These are phyloP conservation scores for Conopomorpha cramerella DNA, from an alignment of 1,140 invertebrate genomes.

Conservation along the genomic window DNA sequence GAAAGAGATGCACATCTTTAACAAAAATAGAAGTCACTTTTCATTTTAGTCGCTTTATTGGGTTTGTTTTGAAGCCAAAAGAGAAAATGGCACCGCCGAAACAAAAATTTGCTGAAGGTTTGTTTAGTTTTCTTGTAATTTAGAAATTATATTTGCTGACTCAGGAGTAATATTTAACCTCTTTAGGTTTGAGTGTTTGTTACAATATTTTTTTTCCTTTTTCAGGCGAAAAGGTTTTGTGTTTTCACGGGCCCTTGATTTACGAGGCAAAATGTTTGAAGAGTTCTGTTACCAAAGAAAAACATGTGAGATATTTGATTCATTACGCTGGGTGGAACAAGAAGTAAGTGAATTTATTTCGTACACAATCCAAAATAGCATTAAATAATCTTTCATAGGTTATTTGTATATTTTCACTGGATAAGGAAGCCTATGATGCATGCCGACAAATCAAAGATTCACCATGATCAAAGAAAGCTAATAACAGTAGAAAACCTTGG, in stretches of 20 bases:
- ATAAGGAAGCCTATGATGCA: no score
- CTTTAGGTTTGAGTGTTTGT: background rate
- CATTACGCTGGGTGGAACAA: constrained; percentile 99
- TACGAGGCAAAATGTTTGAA: constrained; percentile 97
- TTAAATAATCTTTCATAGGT: no score
- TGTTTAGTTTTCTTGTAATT: constrained; percentile 6
- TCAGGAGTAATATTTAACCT: constrained; percentile 2
- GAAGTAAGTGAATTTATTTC: constrained; percentile 88
- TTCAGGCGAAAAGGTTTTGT: constrained; percentile 92
- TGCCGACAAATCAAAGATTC: no score
- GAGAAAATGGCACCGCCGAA: constrained; percentile 54
- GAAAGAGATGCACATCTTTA: no score
- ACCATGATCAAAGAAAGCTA: no score
- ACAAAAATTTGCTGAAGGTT: constrained; percentile 70
- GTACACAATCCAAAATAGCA: no score
- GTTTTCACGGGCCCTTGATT: constrained; percentile 92
- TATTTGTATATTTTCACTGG: no score
- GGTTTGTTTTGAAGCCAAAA: background rate
- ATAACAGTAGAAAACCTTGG: no score
- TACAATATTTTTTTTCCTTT: constrained; percentile 9
- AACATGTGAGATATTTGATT: constrained; percentile 88
- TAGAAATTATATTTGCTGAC: constrained; percentile 5
- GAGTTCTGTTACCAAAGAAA: constrained; percentile 79
- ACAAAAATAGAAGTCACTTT: background rate
- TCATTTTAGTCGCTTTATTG: background rate